These are phyloP conservation scores for Gari tellinella DNA, from an alignment of 2,888 invertebrate genomes.

Conservation along the genomic window DNA sequence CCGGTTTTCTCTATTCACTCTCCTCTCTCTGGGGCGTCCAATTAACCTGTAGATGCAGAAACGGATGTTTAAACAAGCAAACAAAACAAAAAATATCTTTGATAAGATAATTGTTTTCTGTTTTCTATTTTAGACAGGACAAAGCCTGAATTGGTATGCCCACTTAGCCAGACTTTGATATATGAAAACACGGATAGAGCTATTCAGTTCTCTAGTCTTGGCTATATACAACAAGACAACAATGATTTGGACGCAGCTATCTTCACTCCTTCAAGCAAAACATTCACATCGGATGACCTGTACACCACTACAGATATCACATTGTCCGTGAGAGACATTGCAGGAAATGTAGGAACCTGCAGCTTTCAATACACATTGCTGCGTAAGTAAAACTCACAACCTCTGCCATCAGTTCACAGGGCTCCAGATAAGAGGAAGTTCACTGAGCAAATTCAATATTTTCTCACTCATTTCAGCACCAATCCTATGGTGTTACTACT, in stretches of 20 bases:
- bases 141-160: conserved; percentile 35
- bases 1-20: too few species aligned
- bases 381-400: conserved; percentile 56
- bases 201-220: conserved; percentile 20
- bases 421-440: too few species aligned
- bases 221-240: conserved; percentile 5
- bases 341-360: conserved; percentile 98
- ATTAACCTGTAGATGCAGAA: too few species aligned
- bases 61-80: too few species aligned
- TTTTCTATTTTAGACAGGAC: conserved; percentile 37
- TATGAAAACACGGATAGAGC: neutral
- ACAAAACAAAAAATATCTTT: too few species aligned
- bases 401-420: too few species aligned
- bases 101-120: neutral
- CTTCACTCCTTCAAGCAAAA: conserved; percentile 26
- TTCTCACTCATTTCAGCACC: too few species aligned
- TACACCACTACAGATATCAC: conserved; percentile 87
- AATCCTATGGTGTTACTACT: too few species aligned
- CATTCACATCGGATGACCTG: conserved; percentile 26
- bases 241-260: conserved; percentile 26
- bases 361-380: conserved; percentile 91
- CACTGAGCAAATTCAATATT: too few species aligned
- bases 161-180: conserved; percentile 9
- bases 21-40: too few species aligned
- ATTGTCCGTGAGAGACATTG: conserved; percentile 97